Conservation (phyloP, 2,888 invertebrate species). For the Drosophila mulleri region DNA sequence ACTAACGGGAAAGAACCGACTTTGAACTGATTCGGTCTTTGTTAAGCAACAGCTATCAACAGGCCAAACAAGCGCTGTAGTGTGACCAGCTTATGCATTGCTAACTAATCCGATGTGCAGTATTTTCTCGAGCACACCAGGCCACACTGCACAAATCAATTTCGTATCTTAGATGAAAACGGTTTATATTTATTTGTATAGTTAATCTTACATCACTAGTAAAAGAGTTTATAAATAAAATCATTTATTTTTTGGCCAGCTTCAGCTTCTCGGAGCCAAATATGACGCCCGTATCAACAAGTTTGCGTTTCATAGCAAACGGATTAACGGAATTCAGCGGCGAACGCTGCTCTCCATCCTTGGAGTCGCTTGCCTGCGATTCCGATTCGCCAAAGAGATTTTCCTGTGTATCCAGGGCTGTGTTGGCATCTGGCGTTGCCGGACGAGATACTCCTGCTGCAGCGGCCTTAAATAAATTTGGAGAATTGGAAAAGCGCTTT, state of each 20-base stretch:
- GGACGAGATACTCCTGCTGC: conserved; percentile 39
- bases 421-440: conserved; percentile 45
- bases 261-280: conserved; percentile 80
- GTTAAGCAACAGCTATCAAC: neutral
- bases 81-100: conserved; percentile 9
- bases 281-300: conserved; percentile 78
- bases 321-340: conserved; percentile 78
- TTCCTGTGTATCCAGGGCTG: conserved; percentile 70
- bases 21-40: neutral
- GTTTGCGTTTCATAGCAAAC: conserved; percentile 85
- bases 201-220: conserved; percentile 13
- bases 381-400: conserved; percentile 66
- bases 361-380: conserved; percentile 33
- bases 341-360: conserved; percentile 62
- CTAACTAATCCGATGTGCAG: neutral
- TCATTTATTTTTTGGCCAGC: conserved; percentile 68
- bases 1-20: conserved; percentile 36
- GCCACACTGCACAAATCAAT: neutral
- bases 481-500: conserved; percentile 85
- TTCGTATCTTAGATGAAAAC: neutral
- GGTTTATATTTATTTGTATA: conserved; percentile 17
- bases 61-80: neutral
- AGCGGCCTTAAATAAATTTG: conserved; percentile 76
- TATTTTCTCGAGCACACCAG: neutral
- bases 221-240: neutral